Percentiles rank a stretch among this genome's conserved stretches.
These are phyloP conservation scores for Ecdyonurus torrentis DNA, from an alignment of 2,888 invertebrate species.

Conservation along the genomic window DNA sequence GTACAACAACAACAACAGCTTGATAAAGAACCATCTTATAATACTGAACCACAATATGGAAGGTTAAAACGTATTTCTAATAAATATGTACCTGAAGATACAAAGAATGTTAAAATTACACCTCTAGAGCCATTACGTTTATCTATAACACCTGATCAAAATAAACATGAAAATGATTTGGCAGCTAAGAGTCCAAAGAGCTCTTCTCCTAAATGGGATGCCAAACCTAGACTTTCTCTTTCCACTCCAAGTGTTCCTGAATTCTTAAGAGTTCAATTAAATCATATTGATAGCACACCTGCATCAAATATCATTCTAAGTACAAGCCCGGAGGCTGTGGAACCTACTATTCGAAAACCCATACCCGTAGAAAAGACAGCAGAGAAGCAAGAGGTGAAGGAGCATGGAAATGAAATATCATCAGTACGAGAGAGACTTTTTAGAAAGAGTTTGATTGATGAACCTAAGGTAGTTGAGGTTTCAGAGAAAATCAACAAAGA, in stretches of 20 bases:
- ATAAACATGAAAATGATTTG: not conserved
- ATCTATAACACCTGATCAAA: not conserved
- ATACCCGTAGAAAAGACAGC: not conserved
- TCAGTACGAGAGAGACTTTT: not conserved
- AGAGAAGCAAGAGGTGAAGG: not conserved
- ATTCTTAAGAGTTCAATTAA: slow-evolving; percentile 50
- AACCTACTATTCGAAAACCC: too few species aligned
- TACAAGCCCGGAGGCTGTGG: not conserved
- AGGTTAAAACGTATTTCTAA: not conserved
- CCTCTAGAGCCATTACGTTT: not conserved
- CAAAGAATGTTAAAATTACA: not conserved
- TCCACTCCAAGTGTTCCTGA: slow-evolving; percentile 36
- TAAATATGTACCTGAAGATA: not conserved
- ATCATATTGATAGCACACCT: slow-evolving; percentile 43
- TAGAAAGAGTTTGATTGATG: not conserved
- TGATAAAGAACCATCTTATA: not conserved
- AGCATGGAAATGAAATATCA: not conserved
- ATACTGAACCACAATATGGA: not conserved
- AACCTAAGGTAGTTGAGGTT: not conserved
- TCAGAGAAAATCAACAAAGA: not conserved
- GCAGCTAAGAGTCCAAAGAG: not conserved
- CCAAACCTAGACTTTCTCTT: slow-evolving; percentile 12
- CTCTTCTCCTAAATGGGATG: not conserved
- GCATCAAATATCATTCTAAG: slow-evolving; percentile 39
- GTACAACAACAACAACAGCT: too few species aligned